These are phyloP conservation scores for Artibeus jamaicensis DNA, from an alignment of 2,797 vertebrate genomes.

Conservation along the genomic window DNA sequence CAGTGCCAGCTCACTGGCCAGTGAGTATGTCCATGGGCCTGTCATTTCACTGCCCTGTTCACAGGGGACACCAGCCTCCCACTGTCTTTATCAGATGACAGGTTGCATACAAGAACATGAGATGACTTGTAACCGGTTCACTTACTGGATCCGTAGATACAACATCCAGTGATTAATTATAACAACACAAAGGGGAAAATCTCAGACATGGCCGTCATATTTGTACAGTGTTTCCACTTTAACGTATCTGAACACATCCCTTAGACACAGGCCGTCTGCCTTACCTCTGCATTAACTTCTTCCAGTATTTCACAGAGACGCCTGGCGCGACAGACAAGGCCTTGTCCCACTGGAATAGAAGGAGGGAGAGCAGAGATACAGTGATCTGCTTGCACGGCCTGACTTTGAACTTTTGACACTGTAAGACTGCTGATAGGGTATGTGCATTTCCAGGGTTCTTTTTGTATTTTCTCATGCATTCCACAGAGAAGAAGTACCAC, in stretches of 20 bases:
- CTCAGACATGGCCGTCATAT: not conserved
- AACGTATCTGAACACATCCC: not conserved
- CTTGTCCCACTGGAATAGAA: conserved; percentile 93
- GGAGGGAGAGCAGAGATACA: not conserved
- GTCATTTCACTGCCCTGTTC: not conserved
- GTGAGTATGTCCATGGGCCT: not conserved
- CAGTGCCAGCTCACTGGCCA: not conserved
- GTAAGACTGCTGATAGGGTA: not conserved
- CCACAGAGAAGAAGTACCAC: not conserved
- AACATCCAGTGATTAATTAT: not conserved
- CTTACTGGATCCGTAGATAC: not conserved
- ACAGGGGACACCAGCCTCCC: not conserved
- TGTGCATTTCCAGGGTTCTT: not conserved
- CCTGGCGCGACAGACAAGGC: conserved; percentile 95
- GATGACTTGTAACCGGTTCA: not conserved
- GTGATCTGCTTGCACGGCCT: not conserved
- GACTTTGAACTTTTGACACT: not conserved
- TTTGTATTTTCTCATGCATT: not conserved
- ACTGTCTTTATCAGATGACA: not conserved
- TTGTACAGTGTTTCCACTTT: not conserved
- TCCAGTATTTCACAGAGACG: conserved; percentile 98
- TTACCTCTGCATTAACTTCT: conserved; percentile 97
- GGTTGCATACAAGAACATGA: not conserved
- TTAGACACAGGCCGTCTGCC: not conserved
- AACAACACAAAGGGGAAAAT: not conserved